Conservation (phyloP, 2,888 invertebrate species). For the Eurytoma californica region DNA sequence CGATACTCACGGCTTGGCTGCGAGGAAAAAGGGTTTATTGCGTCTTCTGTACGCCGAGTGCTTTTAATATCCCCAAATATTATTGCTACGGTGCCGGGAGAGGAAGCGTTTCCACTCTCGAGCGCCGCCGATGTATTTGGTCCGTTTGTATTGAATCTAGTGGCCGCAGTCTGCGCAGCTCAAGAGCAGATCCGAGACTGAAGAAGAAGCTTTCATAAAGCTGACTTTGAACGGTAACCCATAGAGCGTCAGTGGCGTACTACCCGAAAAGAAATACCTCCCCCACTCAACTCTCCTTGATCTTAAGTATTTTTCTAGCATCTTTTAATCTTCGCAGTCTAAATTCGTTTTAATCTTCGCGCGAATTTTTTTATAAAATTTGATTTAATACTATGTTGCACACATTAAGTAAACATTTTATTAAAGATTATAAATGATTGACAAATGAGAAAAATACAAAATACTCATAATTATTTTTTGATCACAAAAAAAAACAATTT, state of each 20-base stretch:
- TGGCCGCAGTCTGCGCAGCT: conserved; percentile 13
- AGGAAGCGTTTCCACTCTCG: not conserved
- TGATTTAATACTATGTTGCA: too few relatives aligned
- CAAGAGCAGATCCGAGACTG: conserved; percentile 44
- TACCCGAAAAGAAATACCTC: conserved; percentile 3
- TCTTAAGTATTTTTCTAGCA: conserved; percentile 11
- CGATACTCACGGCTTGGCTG: too few relatives aligned
- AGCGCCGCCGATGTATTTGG: not conserved
- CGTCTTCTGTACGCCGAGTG: too few relatives aligned
- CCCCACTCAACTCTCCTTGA: not conserved
- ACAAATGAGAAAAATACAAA: too few relatives aligned
- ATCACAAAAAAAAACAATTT: too few relatives aligned
- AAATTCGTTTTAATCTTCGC: too few relatives aligned
- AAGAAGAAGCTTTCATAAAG: conserved; percentile 49
- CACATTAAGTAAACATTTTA: too few relatives aligned
- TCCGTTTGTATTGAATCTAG: conserved; percentile 4
- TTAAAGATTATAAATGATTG: too few relatives aligned
- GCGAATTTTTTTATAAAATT: too few relatives aligned
- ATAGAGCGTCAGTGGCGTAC: conserved; percentile 30
- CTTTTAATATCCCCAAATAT: not conserved
- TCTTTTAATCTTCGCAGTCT: too few relatives aligned
- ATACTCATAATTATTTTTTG: too few relatives aligned
- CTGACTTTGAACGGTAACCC: conserved; percentile 26
- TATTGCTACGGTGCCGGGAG: not conserved
- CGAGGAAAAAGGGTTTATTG: too few relatives aligned